Base-by-base conservation (phyloP, 2,113 vertebrate genomes). In the Sceloporus undulatus region DNA sequence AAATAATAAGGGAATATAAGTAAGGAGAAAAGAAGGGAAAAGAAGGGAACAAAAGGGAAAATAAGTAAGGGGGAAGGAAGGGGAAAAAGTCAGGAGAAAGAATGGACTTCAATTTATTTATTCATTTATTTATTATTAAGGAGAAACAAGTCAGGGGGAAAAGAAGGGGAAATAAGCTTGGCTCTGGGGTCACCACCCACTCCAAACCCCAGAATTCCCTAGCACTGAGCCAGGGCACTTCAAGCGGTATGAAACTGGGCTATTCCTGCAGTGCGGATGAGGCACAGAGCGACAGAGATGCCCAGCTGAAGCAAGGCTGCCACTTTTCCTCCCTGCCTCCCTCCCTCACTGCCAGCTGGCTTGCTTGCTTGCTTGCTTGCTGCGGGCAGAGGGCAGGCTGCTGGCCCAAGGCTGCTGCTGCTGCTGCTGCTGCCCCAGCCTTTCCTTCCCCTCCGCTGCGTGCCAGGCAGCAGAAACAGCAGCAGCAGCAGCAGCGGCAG, bases 241-340 rank as follows among this genome's bases (percentile, higher is more conserved):
- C 3, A 14, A 62, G 59, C 18, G 59, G 13, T 62, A 13, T 14
- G 3, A 14, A 62, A 14, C 23, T 27, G 66, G 6, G 27, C 5
- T 68, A 8, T 27, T 23, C 2, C 21, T 27, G 23, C 25, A 27
- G 66, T 27, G 66, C 18, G 11, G 14, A 40, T 23, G 11, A 59
- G 62, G 14, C 23, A 62, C 0, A n/a, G 1, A 38, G 1, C 21
- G 78, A 18, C 5, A 3, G 27, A 54, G 0, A 42, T 16, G 48
- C 0, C 1, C 21, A 70, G 5, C 75, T 8, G 38, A 48, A 34
- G 2, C 0, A 4, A 18, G 3, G 0, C 3, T 14, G 10, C 62
- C 62, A 54, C 1, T 5, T n/a, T 8, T 0, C 2, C 8, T 27
- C 29, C 74, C 71, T 34, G 38, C 34, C 27, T 29, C 78, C 16